These are phyloP conservation scores for Acrobasis repandana DNA, from an alignment of 2,888 invertebrate genomes.

Conservation along the genomic window DNA sequence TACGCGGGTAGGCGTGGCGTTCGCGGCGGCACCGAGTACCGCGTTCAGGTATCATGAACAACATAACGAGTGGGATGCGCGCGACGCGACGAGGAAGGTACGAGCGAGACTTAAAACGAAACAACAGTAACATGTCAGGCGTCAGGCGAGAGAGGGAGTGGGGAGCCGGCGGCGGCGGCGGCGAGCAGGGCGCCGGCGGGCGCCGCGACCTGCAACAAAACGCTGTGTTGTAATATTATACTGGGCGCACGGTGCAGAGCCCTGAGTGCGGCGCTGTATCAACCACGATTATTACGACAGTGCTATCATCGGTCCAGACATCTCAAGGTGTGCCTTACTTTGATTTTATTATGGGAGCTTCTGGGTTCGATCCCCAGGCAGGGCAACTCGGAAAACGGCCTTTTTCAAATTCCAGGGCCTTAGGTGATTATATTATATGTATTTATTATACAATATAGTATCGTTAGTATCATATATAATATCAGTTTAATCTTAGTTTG, in stretches of 20 bases:
- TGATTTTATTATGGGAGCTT: no score
- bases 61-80: constrained; percentile 14
- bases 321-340: no score
- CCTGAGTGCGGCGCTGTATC: not conserved
- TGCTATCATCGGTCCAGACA: no score
- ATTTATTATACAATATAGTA: no score
- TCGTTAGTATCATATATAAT: no score
- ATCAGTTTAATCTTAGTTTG: no score
- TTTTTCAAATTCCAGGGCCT: no score
- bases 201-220: constrained; percentile 51
- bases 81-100: constrained; percentile 12
- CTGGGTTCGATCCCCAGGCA: no score
- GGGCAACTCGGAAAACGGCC: no score
- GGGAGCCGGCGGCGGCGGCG: constrained; percentile 36
- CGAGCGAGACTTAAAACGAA: constrained; percentile 26
- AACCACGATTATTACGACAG: not conserved
- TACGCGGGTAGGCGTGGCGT: constrained; percentile 39
- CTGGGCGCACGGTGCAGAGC: not conserved
- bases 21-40: constrained; percentile 32
- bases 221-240: not conserved
- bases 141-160: constrained; percentile 34
- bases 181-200: constrained; percentile 41
- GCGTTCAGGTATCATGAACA: constrained; percentile 19
- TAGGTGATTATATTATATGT: no score
- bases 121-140: constrained; percentile 26